Evolutionary conservation across 2,888 invertebrate species (phyloP).

Genomic region (Ashinkailepas kermadecensis): DNA sequence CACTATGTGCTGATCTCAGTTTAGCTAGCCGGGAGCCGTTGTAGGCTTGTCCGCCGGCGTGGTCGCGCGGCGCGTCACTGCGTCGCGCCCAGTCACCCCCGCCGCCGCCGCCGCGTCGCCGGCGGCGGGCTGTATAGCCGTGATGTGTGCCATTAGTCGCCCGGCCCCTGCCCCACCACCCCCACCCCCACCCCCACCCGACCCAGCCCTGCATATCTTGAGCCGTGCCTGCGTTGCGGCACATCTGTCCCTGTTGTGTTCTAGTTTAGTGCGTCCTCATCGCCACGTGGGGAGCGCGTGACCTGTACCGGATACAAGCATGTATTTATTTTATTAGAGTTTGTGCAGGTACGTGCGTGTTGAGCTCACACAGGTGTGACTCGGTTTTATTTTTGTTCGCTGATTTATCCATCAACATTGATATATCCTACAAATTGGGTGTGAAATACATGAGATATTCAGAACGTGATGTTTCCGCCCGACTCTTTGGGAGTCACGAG

Average conservation of each 20-base stretch:
- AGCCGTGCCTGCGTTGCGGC: too few species aligned
- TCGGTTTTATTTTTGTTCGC: background rate
- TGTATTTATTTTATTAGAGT: background rate
- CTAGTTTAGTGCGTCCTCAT: background rate
- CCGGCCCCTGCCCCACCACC: background rate
- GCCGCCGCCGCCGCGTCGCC: too few species aligned
- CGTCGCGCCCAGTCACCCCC: too few species aligned
- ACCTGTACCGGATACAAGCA: background rate
- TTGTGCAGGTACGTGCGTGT: too few species aligned
- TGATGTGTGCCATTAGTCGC: background rate
- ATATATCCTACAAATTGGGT: conserved; percentile 2
- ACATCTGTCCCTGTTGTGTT: too few species aligned
- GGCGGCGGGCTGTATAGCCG: background rate
- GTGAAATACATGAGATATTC: background rate
- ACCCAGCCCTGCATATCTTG: too few species aligned
- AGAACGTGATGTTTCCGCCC: too few species aligned
- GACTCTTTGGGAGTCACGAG: too few species aligned
- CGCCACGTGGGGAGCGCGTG: background rate
- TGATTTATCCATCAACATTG: background rate
- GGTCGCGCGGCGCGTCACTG: too few species aligned
- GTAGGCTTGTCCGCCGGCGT: too few species aligned
- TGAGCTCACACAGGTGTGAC: background rate
- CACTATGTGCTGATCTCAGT: background rate
- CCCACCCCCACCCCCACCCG: background rate
- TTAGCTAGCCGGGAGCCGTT: background rate